phyloP scores from a whole-genome alignment of 2,113 vertebrate species.

The Sminthopsis crassicaudata region DNA sequence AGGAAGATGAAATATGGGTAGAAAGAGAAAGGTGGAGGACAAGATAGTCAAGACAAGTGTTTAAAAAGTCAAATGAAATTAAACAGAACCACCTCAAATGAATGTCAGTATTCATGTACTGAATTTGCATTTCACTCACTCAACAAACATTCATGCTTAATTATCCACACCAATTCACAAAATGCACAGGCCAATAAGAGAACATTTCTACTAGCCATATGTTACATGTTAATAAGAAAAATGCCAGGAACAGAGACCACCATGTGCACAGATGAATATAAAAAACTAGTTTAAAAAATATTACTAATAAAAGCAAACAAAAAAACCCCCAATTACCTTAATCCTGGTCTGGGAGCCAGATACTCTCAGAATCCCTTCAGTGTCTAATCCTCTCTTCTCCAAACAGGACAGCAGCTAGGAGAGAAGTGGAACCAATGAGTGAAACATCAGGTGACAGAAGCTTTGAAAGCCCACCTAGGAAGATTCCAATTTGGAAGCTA shows the following conservation, averaged over 20 bases:
- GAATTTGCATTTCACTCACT: not conserved
- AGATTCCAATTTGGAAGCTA: not conserved
- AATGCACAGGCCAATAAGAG: not conserved
- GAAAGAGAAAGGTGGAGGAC: not conserved
- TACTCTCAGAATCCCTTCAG: constrained; percentile 92
- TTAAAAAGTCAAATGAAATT: not conserved
- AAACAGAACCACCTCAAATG: not conserved
- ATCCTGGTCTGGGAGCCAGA: constrained; percentile 93
- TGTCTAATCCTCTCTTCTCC: constrained; percentile 92
- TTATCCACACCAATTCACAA: not conserved
- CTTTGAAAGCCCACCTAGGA: not conserved
- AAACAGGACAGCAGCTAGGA: constrained; percentile 91
- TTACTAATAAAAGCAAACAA: not conserved
- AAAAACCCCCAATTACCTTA: constrained; percentile 85
- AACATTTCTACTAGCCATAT: not conserved
- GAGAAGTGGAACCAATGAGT: constrained; percentile 17
- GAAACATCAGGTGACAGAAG: not conserved
- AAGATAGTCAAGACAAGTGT: too few relatives aligned
- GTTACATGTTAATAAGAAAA: not conserved
- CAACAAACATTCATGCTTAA: not conserved
- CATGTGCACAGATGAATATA: not conserved
- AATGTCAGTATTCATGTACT: not conserved
- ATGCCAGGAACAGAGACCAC: not conserved
- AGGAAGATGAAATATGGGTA: not conserved
- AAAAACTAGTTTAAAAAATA: not conserved